Evolutionary conservation across 2,797 vertebrate species (phyloP).

Genomic region (Botia almorhae): DNA sequence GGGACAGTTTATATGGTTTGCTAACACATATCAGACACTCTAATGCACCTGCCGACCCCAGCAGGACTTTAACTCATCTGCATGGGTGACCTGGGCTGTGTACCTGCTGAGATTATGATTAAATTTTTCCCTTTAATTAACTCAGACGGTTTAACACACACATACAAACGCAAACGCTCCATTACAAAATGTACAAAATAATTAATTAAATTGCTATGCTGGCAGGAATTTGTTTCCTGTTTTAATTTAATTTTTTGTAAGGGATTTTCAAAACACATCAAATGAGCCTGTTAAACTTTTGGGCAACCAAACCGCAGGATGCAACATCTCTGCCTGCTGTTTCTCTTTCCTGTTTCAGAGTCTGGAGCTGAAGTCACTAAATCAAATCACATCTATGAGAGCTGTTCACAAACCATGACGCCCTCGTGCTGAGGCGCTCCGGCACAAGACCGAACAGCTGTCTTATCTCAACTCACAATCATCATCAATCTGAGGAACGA

Average conservation of each 20-base stretch:
- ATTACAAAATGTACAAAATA: not conserved
- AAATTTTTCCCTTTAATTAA: slow-evolving; percentile 41
- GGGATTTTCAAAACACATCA: not conserved
- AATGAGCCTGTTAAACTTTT: not conserved
- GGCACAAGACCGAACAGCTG: slow-evolving; percentile 61
- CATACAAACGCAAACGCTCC: not conserved
- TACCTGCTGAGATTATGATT: slow-evolving; percentile 52
- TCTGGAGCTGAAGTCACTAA: not conserved
- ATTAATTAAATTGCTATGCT: not conserved
- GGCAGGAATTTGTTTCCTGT: not conserved
- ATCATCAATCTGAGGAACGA: slow-evolving; percentile 12
- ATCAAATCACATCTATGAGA: slow-evolving; percentile 55
- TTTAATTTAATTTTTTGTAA: not conserved
- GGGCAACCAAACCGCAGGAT: not conserved
- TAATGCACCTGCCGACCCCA: not conserved
- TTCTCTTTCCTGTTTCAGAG: slow-evolving; percentile 31
- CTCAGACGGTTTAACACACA: slow-evolving; percentile 27
- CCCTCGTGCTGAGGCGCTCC: slow-evolving; percentile 59
- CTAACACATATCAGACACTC: slow-evolving; percentile 5
- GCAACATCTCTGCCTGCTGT: not conserved
- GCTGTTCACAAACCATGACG: slow-evolving; percentile 67
- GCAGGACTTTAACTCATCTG: not conserved
- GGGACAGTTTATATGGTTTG: slow-evolving; percentile 3
- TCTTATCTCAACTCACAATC: slow-evolving; percentile 63
- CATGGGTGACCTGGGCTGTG: slow-evolving; percentile 6